These are phyloP conservation scores for Phrynosoma platyrhinos DNA, from an alignment of 2,113 vertebrate species.

Conservation along the genomic window DNA sequence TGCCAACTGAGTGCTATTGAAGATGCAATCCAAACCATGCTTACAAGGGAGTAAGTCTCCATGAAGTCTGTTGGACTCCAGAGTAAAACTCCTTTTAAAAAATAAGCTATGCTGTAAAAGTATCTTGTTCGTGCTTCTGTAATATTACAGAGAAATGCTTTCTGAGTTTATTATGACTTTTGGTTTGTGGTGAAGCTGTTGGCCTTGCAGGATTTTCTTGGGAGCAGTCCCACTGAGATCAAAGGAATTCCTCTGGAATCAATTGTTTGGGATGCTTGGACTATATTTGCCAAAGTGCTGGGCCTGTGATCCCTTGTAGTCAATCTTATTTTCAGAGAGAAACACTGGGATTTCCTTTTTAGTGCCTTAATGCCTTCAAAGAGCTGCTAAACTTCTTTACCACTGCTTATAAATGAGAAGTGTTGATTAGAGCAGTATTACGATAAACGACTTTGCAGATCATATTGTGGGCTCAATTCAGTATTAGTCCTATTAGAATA, in stretches of 20 bases:
- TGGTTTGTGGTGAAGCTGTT: background rate
- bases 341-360: conserved; percentile 36
- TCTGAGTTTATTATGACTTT: background rate
- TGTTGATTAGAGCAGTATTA: conserved; percentile 34
- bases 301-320: background rate
- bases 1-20: background rate
- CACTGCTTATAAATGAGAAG: conserved; percentile 28
- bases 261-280: background rate
- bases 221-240: background rate
- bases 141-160: background rate
- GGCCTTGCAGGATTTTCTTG: background rate
- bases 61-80: background rate
- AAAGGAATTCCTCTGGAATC: background rate
- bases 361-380: conserved; percentile 27
- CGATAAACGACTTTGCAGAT: conserved; percentile 36
- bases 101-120: background rate
- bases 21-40: background rate
- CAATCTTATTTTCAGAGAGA: conserved; percentile 34
- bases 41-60: background rate
- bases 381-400: conserved; percentile 29
- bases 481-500: too few species aligned
- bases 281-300: conserved; percentile 14
- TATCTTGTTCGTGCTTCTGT: background rate
- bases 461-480: conserved; percentile 15
- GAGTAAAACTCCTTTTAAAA: background rate